Conservation (phyloP, 2,113 vertebrate genomes). For the Casuarius casuarius region DNA sequence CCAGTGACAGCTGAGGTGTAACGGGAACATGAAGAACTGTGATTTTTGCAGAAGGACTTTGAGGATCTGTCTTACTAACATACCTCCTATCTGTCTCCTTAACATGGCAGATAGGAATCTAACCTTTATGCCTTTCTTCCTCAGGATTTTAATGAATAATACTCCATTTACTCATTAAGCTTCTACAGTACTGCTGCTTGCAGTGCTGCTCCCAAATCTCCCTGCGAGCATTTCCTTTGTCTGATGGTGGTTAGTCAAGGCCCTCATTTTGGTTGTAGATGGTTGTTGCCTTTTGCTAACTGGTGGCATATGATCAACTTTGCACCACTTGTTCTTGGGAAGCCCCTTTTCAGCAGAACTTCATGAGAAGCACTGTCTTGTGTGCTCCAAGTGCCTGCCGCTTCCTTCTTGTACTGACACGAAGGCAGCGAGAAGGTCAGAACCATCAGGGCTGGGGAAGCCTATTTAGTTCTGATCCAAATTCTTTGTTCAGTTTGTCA, state of each 20-base stretch:
- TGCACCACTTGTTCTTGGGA: neutral
- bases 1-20: neutral
- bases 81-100: neutral
- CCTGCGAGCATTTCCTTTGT: neutral
- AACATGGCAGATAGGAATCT: neutral
- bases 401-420: neutral
- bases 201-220: neutral
- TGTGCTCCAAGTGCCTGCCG: neutral
- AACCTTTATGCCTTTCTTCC: neutral
- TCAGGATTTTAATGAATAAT: neutral
- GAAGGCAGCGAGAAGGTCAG: neutral
- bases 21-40: neutral
- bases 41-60: neutral
- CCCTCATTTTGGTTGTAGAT: neutral
- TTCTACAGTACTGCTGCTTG: neutral
- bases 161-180: neutral
- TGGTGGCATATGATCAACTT: neutral
- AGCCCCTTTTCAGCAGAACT: neutral
- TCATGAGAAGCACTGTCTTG: conserved; percentile 1
- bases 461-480: neutral
- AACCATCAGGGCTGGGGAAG: neutral
- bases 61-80: neutral
- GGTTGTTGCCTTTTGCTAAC: neutral
- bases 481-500: neutral
- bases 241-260: neutral